Base-by-base conservation (phyloP, 2,888 invertebrate species). In the Artemia sp. region DNA sequence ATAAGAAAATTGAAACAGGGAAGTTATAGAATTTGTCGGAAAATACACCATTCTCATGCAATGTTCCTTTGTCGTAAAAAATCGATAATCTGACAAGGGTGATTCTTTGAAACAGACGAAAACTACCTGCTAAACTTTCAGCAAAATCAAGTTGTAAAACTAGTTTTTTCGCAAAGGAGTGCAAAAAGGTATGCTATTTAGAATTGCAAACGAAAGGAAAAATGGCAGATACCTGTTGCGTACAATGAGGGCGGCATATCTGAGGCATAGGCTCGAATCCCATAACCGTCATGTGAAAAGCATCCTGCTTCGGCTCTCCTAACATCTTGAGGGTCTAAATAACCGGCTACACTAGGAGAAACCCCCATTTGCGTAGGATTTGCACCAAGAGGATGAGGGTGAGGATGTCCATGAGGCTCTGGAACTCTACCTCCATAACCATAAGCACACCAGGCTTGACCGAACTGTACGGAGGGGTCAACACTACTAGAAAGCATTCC, bases 381-480 rank as follows among this genome's bases (percentile, higher is more conserved):
- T 19, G 14, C 24, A 24, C 64, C 64, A 24, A 58, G 64, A n/a
- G 64, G 64, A 24, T 58, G 64, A 19, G 64, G 24, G 64, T 58
- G 64, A 19, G 70, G 69, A 12, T 71, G 70, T 74, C 79, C 79
- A 74, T 86, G 82, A 74, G 86, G 82, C 68, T 85, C 82, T 51
- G 80, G 77, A 52, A 83, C 81, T 50, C 71, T 66, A 19, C 67
- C 52, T 51, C 69, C 66, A n/a, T 69, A 69, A 14, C 67, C 68
- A n/a, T 58, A 58, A 19, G 64, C 64, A 10, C 64, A 58, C 64
- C 64, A 58, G 11, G 64, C 64, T 10, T 58, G 64, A 19, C 64
- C 64, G 64, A 58, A 58, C 64, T 58, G 64, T 58, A 58, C 64
- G 24, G 64, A 58, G 24, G n/a, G 64, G 24, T 58, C 64, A n/a